Conservation (phyloP, 2,797 vertebrate genomes). For the Myiothlypis coronata region DNA sequence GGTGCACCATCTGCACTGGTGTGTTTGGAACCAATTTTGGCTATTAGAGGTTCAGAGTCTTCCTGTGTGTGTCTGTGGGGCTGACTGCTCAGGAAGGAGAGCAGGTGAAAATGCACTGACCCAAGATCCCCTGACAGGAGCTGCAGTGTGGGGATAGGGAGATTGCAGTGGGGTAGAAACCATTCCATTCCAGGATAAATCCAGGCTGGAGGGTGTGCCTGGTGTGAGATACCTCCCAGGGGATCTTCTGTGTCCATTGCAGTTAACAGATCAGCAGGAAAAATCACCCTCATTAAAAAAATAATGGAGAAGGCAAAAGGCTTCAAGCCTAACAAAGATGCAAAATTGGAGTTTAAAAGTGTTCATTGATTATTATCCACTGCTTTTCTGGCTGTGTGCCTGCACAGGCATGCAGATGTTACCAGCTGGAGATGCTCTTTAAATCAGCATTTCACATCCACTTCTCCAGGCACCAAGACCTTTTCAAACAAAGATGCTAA, state of each 20-base stretch:
- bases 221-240: not conserved
- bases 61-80: not conserved
- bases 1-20: not conserved
- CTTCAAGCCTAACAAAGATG: not conserved
- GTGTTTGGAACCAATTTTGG: not conserved
- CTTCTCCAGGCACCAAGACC: not conserved
- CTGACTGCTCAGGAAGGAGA: not conserved
- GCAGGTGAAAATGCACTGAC: not conserved
- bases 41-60: not conserved
- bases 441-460: not conserved
- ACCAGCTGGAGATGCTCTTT: not conserved
- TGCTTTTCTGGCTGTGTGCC: not conserved
- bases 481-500: not conserved
- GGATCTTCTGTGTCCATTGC: not conserved
- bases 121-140: not conserved
- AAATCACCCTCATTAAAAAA: not conserved
- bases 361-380: not conserved
- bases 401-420: not conserved
- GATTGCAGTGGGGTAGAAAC: not conserved
- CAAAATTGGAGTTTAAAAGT: not conserved
- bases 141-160: not conserved
- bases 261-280: not conserved
- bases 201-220: not conserved
- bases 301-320: not conserved
- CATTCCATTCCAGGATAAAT: not conserved